phyloP scores from a whole-genome alignment of 2,797 vertebrate genomes.

The Labeo calbasu region DNA sequence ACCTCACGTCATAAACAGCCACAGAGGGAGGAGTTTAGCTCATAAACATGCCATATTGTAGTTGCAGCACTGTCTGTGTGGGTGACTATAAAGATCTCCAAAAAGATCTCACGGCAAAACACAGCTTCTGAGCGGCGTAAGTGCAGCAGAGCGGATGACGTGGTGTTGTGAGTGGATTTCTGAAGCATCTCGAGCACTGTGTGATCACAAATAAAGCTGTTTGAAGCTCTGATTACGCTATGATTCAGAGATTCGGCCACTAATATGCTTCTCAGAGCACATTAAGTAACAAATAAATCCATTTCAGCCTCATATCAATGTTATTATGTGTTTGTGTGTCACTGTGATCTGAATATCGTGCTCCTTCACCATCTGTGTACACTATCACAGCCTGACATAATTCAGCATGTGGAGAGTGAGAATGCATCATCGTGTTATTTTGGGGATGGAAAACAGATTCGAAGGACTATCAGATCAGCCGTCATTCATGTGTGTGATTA shows the following conservation, averaged over 20 bases:
- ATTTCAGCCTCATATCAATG: background rate
- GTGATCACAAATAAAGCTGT: slow-evolving; percentile 12
- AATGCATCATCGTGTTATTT: slow-evolving; percentile 36
- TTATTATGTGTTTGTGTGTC: slow-evolving; percentile 2
- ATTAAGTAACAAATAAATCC: background rate
- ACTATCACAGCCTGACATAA: slow-evolving; percentile 14
- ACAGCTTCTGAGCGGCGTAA: background rate
- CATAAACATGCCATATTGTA: slow-evolving; percentile 60
- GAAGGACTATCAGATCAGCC: background rate
- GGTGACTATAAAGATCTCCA: slow-evolving; percentile 28
- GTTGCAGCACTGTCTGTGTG: slow-evolving; percentile 22
- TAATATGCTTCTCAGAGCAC: background rate
- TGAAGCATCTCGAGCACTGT: background rate
- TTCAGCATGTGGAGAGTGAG: background rate
- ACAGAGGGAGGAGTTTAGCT: slow-evolving; percentile 83
- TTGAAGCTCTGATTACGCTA: background rate
- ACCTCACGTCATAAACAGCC: slow-evolving; percentile 80
- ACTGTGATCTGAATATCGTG: slow-evolving; percentile 1
- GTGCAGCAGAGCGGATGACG: background rate
- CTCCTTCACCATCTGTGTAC: slow-evolving; percentile 9
- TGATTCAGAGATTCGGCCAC: slow-evolving; percentile 4
- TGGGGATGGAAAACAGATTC: slow-evolving; percentile 29
- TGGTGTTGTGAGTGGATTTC: background rate
- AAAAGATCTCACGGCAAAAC: slow-evolving; percentile 15
- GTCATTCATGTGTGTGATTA: slow-evolving; percentile 15